Evolutionary conservation across 2,113 vertebrate genomes (phyloP), one percentile per base, ranked within the genome.

Genomic region (Trachemys scripta): DNA sequence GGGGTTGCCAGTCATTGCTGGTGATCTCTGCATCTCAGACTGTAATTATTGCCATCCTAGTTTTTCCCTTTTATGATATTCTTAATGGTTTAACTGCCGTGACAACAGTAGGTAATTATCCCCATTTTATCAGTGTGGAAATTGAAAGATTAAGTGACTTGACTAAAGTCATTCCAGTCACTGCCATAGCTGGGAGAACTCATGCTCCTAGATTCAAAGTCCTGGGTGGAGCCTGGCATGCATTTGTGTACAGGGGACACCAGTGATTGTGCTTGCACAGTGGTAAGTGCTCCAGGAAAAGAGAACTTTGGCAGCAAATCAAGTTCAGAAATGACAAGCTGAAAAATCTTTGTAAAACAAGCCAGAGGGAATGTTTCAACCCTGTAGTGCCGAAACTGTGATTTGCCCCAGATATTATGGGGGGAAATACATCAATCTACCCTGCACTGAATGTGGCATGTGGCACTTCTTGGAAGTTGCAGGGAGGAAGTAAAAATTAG

Each of bases 111-210:
- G 24, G 75, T 22, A 45, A 9, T 79, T 27, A 31, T n/a, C 79
- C 27, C 8, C 51, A 79, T 87, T n/a, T 76, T 83, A 87, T 80
- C 50, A 35, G 53, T 2, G 51, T 1, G 1, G 3, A 5, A 79
- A 69, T 24, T 80, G 80, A 92, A 86, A 85, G 89, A 31, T 24
- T 31, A 27, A 76, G 11, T 82, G 29, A 84, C 81, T 94, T 72
- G 78, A 0, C 0, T n/a, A 20, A 12, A 79, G 31, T 42, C 29
- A 78, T 8, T 20, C 10, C 49, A 80, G 53, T 79, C 9, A 69
- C 76, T 80, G 38, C 17, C 83, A 38, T 25, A 45, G 79, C 81
- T 91, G 62, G 29, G 87, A 82, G 42, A 93, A 76, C 9, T 54
- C 16, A 8, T 19, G 31, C 20, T 11, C 29, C 31, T 84, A 22